Conservation (phyloP, 2,888 invertebrate species). For the Pristionchus arcanus region DNA sequence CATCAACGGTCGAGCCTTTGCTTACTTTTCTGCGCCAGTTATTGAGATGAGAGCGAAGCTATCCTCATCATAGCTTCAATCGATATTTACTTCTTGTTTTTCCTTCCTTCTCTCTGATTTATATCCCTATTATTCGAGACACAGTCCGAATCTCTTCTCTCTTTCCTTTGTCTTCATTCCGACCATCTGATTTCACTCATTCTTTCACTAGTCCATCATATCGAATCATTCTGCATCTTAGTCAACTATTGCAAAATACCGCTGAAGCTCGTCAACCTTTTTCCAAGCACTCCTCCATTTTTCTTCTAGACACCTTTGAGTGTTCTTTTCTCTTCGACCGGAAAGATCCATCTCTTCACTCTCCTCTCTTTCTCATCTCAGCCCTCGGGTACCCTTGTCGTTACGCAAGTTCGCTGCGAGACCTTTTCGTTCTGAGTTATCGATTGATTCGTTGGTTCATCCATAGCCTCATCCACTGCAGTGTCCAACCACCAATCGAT, state of each 20-base stretch:
- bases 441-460: not conserved
- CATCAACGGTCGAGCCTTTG: no score
- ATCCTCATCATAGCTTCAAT: not conserved
- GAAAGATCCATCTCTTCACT: not conserved
- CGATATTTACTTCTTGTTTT: not conserved
- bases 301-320: no score
- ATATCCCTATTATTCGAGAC: not conserved
- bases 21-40: no score
- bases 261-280: no score
- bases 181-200: not conserved
- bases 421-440: not conserved
- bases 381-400: not conserved
- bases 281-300: no score
- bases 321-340: no score
- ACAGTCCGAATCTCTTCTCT: not conserved
- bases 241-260: no score
- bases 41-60: no score
- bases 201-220: not conserved
- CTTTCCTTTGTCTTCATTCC: not conserved
- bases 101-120: not conserved
- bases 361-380: not conserved
- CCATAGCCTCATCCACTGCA: not conserved
- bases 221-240: not conserved
- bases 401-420: not conserved
- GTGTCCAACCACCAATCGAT: constrained; percentile 35